Conservation (phyloP, 2,113 vertebrate genomes). For the Eulacestoma nigropectus region DNA sequence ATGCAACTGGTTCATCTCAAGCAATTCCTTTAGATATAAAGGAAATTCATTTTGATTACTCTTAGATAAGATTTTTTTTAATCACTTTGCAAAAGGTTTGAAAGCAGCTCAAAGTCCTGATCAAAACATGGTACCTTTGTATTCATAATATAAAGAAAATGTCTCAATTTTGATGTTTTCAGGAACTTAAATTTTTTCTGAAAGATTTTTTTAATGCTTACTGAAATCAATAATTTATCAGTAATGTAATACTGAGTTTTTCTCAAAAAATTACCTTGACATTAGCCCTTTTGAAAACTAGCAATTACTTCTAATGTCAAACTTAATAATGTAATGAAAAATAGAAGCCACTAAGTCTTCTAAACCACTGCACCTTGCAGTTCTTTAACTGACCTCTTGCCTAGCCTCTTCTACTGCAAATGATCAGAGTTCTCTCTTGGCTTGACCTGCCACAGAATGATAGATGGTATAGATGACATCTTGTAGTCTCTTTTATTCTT, state of each 20-base stretch:
- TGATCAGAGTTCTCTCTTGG: background rate
- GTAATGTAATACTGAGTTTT: background rate
- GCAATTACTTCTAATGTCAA: background rate
- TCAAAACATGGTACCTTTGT: background rate
- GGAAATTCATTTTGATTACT: background rate
- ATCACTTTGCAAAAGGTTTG: background rate
- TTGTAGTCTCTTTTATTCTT: background rate
- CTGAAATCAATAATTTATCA: background rate
- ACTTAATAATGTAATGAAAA: background rate
- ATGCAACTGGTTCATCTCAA: background rate
- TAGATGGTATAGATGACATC: background rate
- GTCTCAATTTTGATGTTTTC: background rate
- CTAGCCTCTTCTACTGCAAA: background rate
- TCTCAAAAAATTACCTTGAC: background rate
- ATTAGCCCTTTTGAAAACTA: background rate
- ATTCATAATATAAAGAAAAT: background rate
- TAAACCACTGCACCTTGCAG: background rate
- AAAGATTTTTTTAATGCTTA: background rate
- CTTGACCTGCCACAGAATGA: background rate
- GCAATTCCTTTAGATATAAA: background rate
- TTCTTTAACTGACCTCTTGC: background rate
- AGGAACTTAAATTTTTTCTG: background rate
- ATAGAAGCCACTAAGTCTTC: background rate
- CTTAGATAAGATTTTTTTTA: background rate
- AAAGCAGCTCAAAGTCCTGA: background rate